Percentiles rank a stretch among this genome's conserved stretches.
phyloP scores from a whole-genome alignment of 2,797 vertebrate species.

The Lutjanus argentimaculatus region DNA sequence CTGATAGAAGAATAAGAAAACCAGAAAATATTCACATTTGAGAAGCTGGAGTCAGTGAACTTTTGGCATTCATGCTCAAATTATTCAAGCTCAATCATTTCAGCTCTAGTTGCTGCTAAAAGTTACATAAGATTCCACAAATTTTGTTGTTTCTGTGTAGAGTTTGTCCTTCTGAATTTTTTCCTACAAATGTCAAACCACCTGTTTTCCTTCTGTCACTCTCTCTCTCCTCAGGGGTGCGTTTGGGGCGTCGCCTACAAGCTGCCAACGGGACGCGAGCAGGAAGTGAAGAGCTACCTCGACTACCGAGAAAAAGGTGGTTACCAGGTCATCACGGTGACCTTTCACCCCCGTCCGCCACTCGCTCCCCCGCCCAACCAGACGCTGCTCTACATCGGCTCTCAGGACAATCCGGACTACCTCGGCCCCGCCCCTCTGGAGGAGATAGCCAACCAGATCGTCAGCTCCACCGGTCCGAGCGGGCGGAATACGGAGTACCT shows the following conservation, averaged over 20 bases:
- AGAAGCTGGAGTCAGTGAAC: too few species aligned
- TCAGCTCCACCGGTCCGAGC: constrained; percentile 91
- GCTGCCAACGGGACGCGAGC: constrained; percentile 91
- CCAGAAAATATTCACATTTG: not conserved
- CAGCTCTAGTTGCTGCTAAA: not conserved
- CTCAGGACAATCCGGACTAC: constrained; percentile 94
- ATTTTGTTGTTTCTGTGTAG: not conserved
- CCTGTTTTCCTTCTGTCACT: not conserved
- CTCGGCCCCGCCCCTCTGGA: constrained; percentile 96
- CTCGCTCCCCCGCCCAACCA: constrained; percentile 76
- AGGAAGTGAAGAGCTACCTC: constrained; percentile 95
- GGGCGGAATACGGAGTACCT: constrained; percentile 96
- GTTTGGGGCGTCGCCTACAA: constrained; percentile 98
- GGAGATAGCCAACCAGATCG: constrained; percentile 95
- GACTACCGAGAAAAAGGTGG: constrained; percentile 97
- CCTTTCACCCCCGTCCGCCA: constrained; percentile 88
- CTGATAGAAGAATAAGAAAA: not conserved
- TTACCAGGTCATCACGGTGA: constrained; percentile 91
- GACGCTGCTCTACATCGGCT: constrained; percentile 94
- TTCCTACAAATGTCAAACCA: not conserved
- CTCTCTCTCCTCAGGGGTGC: constrained; percentile 85
- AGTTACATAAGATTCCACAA: not conserved
- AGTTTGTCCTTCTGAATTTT: not conserved
- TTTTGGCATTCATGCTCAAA: not conserved
- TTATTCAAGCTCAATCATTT: not conserved